Conservation (phyloP, 2,888 invertebrate species). For the Ctenicera cuprea region DNA sequence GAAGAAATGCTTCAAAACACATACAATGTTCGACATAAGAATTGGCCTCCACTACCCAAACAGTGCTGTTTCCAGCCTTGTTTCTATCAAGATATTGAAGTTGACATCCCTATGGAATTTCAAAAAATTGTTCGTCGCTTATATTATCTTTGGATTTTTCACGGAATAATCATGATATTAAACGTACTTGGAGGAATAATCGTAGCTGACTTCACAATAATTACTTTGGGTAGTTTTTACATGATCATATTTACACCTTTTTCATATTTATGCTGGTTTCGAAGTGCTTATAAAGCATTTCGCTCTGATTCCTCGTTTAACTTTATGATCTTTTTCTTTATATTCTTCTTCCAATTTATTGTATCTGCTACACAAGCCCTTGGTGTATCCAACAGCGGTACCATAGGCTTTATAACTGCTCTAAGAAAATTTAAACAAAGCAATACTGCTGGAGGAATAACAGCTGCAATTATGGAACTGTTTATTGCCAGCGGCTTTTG, state of each 20-base stretch:
- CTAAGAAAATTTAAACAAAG: constrained; percentile 75
- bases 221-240: constrained; percentile 93
- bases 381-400: constrained; percentile 89
- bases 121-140: constrained; percentile 96
- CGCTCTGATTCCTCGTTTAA: constrained; percentile 99
- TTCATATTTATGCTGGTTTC: constrained; percentile 99
- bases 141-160: constrained; percentile 98
- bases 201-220: constrained; percentile 83
- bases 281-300: constrained; percentile 99
- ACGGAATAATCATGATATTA: constrained; percentile 87
- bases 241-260: constrained; percentile 94
- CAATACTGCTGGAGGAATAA: constrained; percentile 75
- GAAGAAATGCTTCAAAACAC: constrained; percentile 84
- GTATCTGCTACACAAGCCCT: constrained; percentile 92
- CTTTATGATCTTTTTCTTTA: constrained; percentile 99
- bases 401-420: constrained; percentile 75
- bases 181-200: constrained; percentile 92
- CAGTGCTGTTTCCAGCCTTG: constrained; percentile 97
- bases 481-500: constrained; percentile 88
- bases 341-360: constrained; percentile 96
- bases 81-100: constrained; percentile 99
- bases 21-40: constrained; percentile 86
- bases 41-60: constrained; percentile 98
- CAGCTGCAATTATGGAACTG: constrained; percentile 86
- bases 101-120: constrained; percentile 98